Conservation (phyloP, 2,888 invertebrate genomes). For the Dolichomitus sp. region DNA sequence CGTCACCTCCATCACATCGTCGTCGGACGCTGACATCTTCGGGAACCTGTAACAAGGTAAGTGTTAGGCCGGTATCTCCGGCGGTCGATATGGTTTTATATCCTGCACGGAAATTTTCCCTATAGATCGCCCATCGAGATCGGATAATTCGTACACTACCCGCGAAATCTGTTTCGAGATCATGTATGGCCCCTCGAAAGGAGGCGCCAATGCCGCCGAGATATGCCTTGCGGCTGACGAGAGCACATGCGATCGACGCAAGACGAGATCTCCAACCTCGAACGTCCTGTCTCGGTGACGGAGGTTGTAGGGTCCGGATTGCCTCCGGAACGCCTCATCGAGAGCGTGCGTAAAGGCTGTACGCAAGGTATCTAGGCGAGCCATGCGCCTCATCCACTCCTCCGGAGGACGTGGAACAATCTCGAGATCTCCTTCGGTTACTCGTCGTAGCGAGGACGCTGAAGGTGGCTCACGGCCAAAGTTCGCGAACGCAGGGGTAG, state of each 20-base stretch:
- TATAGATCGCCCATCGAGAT: not conserved
- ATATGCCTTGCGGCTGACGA: slow-evolving; percentile 14
- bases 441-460: not conserved
- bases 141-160: slow-evolving; percentile 24
- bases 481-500: slow-evolving; percentile 66
- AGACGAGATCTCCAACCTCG: slow-evolving; percentile 54
- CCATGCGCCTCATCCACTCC: slow-evolving; percentile 37
- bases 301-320: slow-evolving; percentile 62
- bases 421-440: too few species aligned
- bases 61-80: not conserved
- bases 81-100: slow-evolving; percentile 3
- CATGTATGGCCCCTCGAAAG: too few species aligned
- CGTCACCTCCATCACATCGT: too few species aligned
- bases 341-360: not conserved
- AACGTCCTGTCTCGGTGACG: slow-evolving; percentile 38
- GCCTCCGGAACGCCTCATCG: slow-evolving; percentile 34
- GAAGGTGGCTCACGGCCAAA: slow-evolving; percentile 58
- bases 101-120: not conserved
- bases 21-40: too few species aligned
- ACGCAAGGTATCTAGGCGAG: slow-evolving; percentile 9
- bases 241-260: slow-evolving; percentile 34
- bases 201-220: too few species aligned
- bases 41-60: too few species aligned
- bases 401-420: not conserved
- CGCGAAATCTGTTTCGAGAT: slow-evolving; percentile 13